Conservation (phyloP, 1,140 invertebrate species). For the Homarus americanus region DNA sequence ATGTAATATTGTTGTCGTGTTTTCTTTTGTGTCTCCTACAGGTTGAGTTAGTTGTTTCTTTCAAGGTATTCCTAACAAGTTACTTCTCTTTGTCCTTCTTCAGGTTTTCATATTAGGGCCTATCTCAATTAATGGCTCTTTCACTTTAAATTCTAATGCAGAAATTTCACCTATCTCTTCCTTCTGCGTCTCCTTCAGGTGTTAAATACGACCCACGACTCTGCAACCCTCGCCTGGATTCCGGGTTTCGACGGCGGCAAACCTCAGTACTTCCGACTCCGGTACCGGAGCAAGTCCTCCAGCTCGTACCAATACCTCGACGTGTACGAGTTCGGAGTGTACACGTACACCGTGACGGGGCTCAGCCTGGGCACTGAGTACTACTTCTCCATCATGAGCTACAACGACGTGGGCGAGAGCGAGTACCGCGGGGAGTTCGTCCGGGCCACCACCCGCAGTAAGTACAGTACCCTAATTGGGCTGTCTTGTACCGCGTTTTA, state of each 20-base stretch:
- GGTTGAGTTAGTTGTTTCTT: background rate
- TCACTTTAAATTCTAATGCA: too few species aligned
- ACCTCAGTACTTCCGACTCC: constrained; percentile 72
- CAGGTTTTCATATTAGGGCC: background rate
- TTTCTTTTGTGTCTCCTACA: background rate
- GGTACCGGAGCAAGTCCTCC: constrained; percentile 65
- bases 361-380: constrained; percentile 92
- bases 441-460: constrained; percentile 88
- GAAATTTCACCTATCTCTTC: background rate
- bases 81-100: background rate
- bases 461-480: too few species aligned
- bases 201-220: constrained; percentile 93
- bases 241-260: constrained; percentile 97
- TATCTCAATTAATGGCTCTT: background rate
- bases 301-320: constrained; percentile 81
- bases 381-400: constrained; percentile 92
- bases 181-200: constrained; percentile 79
- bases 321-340: constrained; percentile 86
- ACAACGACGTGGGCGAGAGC: constrained; percentile 91
- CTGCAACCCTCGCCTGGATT: constrained; percentile 91
- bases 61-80: background rate
- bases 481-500: too few species aligned
- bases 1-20: background rate
- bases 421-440: constrained; percentile 89
- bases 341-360: constrained; percentile 84